These are phyloP conservation scores for Myotis yumanensis DNA, from an alignment of 2,113 vertebrate species.

Conservation along the genomic window DNA sequence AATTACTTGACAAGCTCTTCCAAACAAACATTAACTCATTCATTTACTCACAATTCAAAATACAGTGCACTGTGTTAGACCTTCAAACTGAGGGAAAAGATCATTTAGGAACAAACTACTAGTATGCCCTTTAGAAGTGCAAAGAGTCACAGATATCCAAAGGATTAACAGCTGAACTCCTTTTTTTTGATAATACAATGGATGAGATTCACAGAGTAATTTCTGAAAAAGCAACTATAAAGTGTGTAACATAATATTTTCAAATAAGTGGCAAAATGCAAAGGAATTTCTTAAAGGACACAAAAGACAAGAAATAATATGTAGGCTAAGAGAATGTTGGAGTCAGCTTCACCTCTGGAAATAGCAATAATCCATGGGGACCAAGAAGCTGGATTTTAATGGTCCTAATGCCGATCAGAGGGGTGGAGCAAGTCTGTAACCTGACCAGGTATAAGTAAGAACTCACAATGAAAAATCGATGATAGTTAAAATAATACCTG, in stretches of 20 bases:
- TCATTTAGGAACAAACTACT: background rate
- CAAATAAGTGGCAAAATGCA: background rate
- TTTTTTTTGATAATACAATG: background rate
- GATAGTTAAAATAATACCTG: background rate
- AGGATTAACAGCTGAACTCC: background rate
- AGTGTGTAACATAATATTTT: background rate
- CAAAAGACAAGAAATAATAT: background rate
- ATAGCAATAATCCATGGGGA: background rate
- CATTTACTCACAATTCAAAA: constrained; percentile 21
- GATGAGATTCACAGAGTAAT: background rate
- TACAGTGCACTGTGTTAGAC: background rate
- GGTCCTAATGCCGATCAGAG: background rate
- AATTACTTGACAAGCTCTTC: background rate
- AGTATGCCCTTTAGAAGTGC: background rate
- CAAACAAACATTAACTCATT: background rate
- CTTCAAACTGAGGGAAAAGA: background rate
- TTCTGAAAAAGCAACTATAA: background rate
- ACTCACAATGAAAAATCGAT: background rate
- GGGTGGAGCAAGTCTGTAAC: background rate
- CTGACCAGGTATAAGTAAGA: background rate
- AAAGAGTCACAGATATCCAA: background rate
- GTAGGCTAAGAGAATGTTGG: background rate
- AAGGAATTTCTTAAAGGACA: background rate
- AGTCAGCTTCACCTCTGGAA: background rate
- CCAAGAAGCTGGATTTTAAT: background rate